Evolutionary conservation across 2,888 invertebrate species (phyloP), one percentile per base, ranked within the genome.

Genomic region (Eustalomyia histrio): DNA sequence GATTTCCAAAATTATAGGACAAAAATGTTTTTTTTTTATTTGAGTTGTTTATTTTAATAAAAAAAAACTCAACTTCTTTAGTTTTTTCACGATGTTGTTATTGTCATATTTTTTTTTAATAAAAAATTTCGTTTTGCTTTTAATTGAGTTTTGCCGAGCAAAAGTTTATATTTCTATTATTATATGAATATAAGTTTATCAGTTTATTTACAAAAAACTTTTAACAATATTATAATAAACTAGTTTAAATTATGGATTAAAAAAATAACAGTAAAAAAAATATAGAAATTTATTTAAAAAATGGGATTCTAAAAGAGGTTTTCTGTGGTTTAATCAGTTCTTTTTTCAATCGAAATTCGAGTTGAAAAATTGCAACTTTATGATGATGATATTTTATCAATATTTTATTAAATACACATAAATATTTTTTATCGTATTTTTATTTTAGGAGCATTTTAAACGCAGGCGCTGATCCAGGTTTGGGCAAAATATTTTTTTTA

Each of bases 221-320:
- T n/a, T 47, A 47, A n/a, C n/a, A 14, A 47, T 47, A 47, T 47
- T 47, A 47, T 1, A 47, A 47, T n/a, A 47, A 14, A 47, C 29
- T n/a, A 47, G 3, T n/a, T 47, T 47, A 47, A 47, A n/a, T 39
- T 39, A 39, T 39, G 9, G 39, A 39, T 10, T 39, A 12, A 39
- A 12, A n/a, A 39, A 10, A 39, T 39, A 29, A 39, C 35, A 35
- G 8, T 12, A 6, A 12, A 39, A 12, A 39, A 10, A 39, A 39
- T 39, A 39, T 39, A 39, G 39, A 39, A 39, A 8, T 60, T 69
- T 58, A 50, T 18, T n/a, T 69, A 18, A 10, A 33, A 35, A 24
- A 50, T 60, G 58, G 50, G 33, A 52, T 60, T 61, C 17, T 17
- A 35, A 21, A 52, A 53, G 24, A 71, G 53, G 52, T 52, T 61